Evolutionary conservation across 2,797 vertebrate species (phyloP), one percentile per base, ranked within the genome.

Genomic region (Hipposideros larvatus): DNA sequence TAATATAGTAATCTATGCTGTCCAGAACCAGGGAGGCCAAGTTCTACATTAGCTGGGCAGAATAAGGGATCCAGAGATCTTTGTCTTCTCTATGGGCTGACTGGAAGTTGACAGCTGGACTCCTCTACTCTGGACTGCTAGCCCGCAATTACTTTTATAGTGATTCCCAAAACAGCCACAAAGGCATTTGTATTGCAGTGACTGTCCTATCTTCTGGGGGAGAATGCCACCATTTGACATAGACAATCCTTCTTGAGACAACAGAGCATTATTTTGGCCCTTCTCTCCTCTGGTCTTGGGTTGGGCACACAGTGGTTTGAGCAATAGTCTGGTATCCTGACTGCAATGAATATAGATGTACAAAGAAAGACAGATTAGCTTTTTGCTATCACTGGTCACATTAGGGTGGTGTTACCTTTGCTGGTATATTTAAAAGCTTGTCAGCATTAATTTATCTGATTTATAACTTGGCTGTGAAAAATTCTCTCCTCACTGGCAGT

Each of bases 171-270:
- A 92, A 90, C 28, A 89, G 51, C 46, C 34, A 59, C 31, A 74
- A 41, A 97, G 21, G 94, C 66, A 80, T 78, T 28, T 70, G 57
- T 65, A 66, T 31, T 89, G 13, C 46, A 95, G 41, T 59, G 22
- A 90, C 43, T 53, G 21, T 80, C 63, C 9, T 85, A 26, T 96
- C 48, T 94, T 92, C 66, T 80, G 6, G 41, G 41, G 90, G 65
- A 94, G 70, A 94, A 86, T 92, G 87, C 24, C 46, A 78, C 0
- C 18, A 96, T 90, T 96, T 88, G 68, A 82, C 51, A 89, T 11
- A 79, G 79, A 90, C n/a, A 95, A 94, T 91, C 94, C 75, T 96
- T 97, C 96, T 90, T 96, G 90, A 75, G 92, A 95, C 95, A 98
- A 77, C 73, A 92, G 97, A 88, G 41, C 31, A 73, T 53, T 73